Evolutionary conservation across 2,797 vertebrate species (phyloP).

Genomic region (Agapornis canus): DNA sequence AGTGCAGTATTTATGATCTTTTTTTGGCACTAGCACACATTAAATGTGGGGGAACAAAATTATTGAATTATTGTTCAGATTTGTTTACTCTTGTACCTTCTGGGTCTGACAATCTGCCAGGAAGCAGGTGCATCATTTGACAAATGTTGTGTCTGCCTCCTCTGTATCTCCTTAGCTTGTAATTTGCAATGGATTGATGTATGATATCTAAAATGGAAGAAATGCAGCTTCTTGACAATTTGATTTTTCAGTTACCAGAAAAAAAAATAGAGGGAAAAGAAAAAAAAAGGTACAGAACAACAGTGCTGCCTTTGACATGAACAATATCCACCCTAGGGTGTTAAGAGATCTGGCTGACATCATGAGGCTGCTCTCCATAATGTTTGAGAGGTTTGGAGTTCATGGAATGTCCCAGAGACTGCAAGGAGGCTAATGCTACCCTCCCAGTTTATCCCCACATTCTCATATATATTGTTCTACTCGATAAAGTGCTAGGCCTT

Average conservation of each 20-base stretch:
- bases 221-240: neutral
- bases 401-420: neutral
- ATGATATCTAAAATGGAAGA: neutral
- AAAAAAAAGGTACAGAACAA: neutral
- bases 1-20: neutral
- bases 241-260: neutral
- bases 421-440: neutral
- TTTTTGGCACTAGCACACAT: neutral
- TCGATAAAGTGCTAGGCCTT: neutral
- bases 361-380: neutral
- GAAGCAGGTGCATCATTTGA: constrained; percentile 22
- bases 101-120: neutral
- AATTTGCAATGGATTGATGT: neutral
- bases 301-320: neutral
- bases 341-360: neutral
- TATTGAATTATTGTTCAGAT: neutral
- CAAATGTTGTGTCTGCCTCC: neutral
- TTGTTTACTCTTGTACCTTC: neutral
- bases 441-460: neutral
- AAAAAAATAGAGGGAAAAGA: neutral
- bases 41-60: neutral
- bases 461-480: neutral
- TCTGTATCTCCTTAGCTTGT: neutral
- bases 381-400: neutral
- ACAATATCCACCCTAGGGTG: neutral